These are phyloP conservation scores for Peromyscus melanophrys DNA, from an alignment of 2,797 vertebrate genomes.

Conservation along the genomic window DNA sequence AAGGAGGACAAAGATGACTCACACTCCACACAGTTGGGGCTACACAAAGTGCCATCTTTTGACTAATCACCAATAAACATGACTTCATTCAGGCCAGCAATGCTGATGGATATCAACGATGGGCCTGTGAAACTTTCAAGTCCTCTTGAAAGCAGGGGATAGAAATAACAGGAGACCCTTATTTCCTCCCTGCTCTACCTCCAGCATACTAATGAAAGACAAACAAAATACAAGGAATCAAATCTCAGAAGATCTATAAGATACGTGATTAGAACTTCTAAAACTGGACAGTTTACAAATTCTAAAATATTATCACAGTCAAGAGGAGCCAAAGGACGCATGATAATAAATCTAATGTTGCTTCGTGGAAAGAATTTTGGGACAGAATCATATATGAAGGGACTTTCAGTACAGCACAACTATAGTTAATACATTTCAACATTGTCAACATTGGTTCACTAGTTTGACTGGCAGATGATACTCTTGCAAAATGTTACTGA, in stretches of 20 bases:
- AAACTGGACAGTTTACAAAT: not conserved
- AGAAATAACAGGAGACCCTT: not conserved
- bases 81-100: not conserved
- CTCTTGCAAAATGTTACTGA: not conserved
- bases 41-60: not conserved
- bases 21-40: no score
- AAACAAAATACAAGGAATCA: not conserved
- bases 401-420: not conserved
- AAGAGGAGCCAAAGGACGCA: not conserved
- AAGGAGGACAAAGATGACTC: not conserved
- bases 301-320: not conserved
- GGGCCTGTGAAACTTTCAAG: not conserved
- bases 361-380: not conserved
- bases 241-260: not conserved
- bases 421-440: not conserved
- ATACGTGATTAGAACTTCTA: not conserved
- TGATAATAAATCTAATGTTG: not conserved
- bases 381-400: not conserved
- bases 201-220: not conserved
- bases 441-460: not conserved
- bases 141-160: not conserved
- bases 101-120: no score
- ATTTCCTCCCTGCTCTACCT: not conserved
- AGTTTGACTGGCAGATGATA: not conserved
- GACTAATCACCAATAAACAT: not conserved